Conservation (phyloP, 2,888 invertebrate genomes). For the Nephrotoma appendiculata region DNA sequence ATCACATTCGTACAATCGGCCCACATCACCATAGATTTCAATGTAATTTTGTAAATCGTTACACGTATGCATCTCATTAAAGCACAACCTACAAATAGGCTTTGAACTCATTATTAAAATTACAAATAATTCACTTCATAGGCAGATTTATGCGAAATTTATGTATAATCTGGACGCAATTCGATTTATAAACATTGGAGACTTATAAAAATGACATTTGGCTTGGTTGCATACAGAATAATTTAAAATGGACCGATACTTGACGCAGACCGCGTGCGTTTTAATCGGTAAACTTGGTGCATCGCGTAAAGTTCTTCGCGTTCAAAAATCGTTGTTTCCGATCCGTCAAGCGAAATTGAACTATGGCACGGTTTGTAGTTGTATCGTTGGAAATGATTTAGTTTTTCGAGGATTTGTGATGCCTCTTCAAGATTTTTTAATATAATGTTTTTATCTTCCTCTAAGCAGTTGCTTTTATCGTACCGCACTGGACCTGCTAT, state of each 20-base stretch:
- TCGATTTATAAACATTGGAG: neutral
- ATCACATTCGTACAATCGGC: neutral
- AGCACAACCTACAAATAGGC: constrained; percentile 9
- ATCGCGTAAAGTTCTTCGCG: neutral
- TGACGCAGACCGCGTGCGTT: neutral
- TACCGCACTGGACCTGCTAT: no score
- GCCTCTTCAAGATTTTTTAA: neutral
- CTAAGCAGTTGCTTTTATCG: neutral
- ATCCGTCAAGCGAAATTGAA: neutral
- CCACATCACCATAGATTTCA: constrained; percentile 5
- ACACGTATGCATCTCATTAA: constrained; percentile 5
- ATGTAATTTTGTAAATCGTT: neutral
- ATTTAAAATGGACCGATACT: neutral
- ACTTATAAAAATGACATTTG: neutral
- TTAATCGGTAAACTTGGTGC: neutral
- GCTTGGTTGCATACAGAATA: neutral
- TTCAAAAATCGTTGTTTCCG: neutral
- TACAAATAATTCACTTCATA: neutral
- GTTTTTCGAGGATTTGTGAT: neutral
- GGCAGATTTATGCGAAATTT: neutral
- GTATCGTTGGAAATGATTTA: neutral
- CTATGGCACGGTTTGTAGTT: neutral
- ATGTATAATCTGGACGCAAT: neutral
- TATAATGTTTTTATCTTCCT: neutral
- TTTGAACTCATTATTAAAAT: neutral